phyloP scores from a whole-genome alignment of 2,888 invertebrate species.

The Morpho deidamia region DNA sequence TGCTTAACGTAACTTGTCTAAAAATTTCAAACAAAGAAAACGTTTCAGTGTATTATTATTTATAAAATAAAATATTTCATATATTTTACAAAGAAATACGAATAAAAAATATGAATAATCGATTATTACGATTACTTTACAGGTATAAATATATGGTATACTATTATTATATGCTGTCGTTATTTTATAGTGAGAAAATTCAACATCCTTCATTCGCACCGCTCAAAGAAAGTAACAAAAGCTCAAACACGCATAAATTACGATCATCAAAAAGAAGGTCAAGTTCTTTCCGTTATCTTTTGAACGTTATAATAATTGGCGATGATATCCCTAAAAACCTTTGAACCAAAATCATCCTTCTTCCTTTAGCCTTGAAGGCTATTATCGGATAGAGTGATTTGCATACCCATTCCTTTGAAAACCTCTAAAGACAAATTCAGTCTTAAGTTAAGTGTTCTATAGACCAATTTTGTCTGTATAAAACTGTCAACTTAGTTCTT shows the following conservation, averaged over 20 bases:
- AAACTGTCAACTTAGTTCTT: background rate
- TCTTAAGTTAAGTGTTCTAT: background rate
- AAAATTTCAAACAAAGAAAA: too few species aligned
- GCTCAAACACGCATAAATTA: background rate
- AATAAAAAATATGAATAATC: too few species aligned
- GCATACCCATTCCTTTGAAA: too few species aligned
- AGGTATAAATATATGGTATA: too few species aligned
- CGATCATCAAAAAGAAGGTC: slow-evolving; percentile 5
- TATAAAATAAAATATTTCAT: too few species aligned
- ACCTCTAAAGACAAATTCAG: background rate
- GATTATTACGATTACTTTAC: too few species aligned
- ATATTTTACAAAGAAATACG: too few species aligned
- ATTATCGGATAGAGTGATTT: background rate
- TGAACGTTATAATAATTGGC: background rate
- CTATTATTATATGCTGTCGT: too few species aligned
- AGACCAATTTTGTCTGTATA: background rate
- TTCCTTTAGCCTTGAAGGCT: background rate
- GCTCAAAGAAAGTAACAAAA: slow-evolving; percentile 1
- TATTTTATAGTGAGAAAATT: too few species aligned
- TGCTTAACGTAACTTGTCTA: too few species aligned
- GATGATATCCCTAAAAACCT: background rate
- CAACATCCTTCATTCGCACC: background rate
- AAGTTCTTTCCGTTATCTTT: slow-evolving; percentile 8
- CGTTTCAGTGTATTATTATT: too few species aligned
- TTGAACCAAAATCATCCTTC: background rate